A percentile compares a stretch with the other conserved stretches of the same genome.
Conservation (phyloP, 2,888 invertebrate species). For the Leptopilina myrica region DNA sequence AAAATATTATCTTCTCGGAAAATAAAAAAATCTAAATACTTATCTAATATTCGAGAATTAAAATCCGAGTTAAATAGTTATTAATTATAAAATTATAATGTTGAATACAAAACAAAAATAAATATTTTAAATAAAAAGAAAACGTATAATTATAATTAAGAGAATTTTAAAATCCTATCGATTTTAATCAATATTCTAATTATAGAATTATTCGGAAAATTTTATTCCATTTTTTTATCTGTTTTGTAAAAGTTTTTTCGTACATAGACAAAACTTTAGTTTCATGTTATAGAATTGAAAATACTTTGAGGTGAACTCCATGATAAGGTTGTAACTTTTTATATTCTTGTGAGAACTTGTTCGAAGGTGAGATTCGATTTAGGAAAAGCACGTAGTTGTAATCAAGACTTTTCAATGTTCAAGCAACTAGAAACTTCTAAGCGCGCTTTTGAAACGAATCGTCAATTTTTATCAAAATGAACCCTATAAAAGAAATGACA, state of each 20-base stretch:
- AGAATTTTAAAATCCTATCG: too few relatives aligned
- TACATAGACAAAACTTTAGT: constrained; percentile 1
- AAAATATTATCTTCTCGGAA: too few relatives aligned
- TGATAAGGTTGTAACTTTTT: constrained; percentile 23
- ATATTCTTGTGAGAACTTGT: constrained; percentile 12
- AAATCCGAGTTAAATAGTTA: too few relatives aligned
- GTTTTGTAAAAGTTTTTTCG: constrained; percentile 18
- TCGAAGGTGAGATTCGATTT: constrained; percentile 26
- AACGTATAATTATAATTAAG: too few relatives aligned
- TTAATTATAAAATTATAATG: too few relatives aligned
- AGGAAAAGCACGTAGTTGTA: constrained; percentile 24
- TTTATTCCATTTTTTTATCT: background rate
- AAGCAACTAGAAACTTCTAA: constrained; percentile 22
- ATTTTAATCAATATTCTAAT: constrained; percentile 15
- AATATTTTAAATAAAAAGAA: too few relatives aligned
- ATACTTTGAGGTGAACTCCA: constrained; percentile 8
- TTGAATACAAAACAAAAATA: too few relatives aligned
- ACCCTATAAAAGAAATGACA: background rate
- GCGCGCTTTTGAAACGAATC: constrained; percentile 7
- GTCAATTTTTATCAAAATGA: background rate
- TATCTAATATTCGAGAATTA: too few relatives aligned
- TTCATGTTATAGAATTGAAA: background rate
- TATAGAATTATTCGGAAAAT: background rate
- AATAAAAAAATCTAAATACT: too few relatives aligned
- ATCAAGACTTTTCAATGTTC: constrained; percentile 27